Evolutionary conservation across 2,888 invertebrate genomes (phyloP).

Genomic region (Ptilodon capucinus): DNA sequence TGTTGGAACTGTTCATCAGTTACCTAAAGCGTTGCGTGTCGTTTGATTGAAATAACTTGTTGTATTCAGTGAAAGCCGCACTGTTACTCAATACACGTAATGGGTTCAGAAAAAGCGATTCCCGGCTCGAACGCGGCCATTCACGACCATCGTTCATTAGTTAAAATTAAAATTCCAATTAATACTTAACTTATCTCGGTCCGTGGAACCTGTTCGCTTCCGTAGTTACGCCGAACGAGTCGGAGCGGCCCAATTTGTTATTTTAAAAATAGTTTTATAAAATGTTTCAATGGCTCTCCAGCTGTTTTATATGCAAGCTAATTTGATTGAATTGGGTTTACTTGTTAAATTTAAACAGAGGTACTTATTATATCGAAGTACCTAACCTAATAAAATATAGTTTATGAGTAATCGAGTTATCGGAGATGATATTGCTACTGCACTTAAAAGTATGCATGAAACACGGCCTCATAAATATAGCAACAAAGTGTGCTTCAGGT

Average conservation of each 20-base stretch:
- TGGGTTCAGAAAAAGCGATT: constrained; percentile 51
- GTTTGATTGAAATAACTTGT: constrained; percentile 61
- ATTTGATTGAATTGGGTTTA: constrained; percentile 3
- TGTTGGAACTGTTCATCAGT: constrained; percentile 49
- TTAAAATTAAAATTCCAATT: constrained; percentile 73
- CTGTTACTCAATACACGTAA: constrained; percentile 68
- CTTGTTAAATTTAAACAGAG: not conserved
- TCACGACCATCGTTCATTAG: constrained; percentile 61
- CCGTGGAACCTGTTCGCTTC: constrained; percentile 74
- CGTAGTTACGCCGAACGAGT: constrained; percentile 76
- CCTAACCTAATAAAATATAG: not conserved
- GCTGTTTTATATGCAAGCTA: constrained; percentile 29
- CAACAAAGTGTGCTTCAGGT: constrained; percentile 36
- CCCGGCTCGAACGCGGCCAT: constrained; percentile 36
- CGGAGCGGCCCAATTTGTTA: constrained; percentile 54
- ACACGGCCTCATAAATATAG: constrained; percentile 12
- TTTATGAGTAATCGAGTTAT: not conserved
- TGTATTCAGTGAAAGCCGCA: constrained; percentile 68
- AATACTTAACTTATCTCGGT: constrained; percentile 61
- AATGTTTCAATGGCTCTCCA: constrained; percentile 37
- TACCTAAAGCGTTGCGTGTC: constrained; percentile 73
- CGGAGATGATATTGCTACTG: not conserved
- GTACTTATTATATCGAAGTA: not conserved
- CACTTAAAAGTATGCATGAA: not conserved
- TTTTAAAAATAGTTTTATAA: constrained; percentile 47